Conservation (phyloP, 2,797 vertebrate species). For the Poeciliopsis presidionis region DNA sequence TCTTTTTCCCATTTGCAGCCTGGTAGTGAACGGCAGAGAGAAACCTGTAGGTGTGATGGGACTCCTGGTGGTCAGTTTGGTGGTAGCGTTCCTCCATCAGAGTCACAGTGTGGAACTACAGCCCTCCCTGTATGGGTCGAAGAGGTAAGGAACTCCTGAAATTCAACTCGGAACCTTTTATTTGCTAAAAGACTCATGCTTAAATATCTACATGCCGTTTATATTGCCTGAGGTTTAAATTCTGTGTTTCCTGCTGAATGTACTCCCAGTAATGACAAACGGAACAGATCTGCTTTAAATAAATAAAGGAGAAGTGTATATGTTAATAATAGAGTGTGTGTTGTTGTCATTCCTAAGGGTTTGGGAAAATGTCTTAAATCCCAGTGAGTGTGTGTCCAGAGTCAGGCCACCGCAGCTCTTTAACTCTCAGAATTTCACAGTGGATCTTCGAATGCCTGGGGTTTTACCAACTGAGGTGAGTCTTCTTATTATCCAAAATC, state of each 20-base stretch:
- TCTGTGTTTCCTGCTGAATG: neutral
- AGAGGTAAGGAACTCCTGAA: constrained; percentile 80
- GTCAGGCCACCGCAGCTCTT: constrained; percentile 73
- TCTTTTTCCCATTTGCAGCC: constrained; percentile 14
- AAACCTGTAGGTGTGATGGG: constrained; percentile 78
- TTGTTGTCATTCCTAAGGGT: constrained; percentile 73
- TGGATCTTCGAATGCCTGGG: constrained; percentile 92
- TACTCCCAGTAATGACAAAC: neutral
- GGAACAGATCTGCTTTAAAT: neutral
- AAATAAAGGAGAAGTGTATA: neutral
- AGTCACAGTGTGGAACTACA: constrained; percentile 78
- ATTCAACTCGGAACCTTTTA: neutral
- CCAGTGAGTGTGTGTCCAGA: constrained; percentile 84
- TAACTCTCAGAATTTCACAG: constrained; percentile 86
- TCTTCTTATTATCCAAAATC: neutral
- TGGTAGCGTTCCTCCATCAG: constrained; percentile 79
- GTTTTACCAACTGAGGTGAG: constrained; percentile 88
- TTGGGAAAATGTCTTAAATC: constrained; percentile 79
- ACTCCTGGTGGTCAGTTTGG: constrained; percentile 69
- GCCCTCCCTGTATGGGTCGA: constrained; percentile 78
- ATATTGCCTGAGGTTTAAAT: neutral
- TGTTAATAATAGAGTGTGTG: neutral
- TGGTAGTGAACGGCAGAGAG: constrained; percentile 4
- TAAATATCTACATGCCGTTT: neutral
- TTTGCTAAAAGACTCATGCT: neutral